Evolutionary conservation across 2,888 invertebrate species (phyloP), one percentile per base, ranked within the genome.

Genomic region (Epicampocera succincta): DNA sequence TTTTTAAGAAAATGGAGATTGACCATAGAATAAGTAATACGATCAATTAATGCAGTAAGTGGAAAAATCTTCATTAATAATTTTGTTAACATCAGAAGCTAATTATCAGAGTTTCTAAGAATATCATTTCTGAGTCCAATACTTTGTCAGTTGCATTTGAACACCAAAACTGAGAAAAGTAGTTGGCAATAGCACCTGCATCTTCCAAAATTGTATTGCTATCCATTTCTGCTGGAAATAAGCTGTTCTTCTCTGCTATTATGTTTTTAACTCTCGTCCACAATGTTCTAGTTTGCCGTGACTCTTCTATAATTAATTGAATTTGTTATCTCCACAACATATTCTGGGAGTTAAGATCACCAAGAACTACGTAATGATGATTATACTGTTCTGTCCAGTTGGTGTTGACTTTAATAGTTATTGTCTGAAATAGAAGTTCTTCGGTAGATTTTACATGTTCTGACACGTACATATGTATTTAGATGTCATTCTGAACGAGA

Each of bases 141-240:
- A 42, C n/a, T 11, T 12, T 1, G 52, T 76, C 68, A 12, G 68
- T 60, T 19, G 50, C 12, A 12, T 52, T n/a, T 12, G 60, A 68
- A 11, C 76, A 60, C 76, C 68, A 68, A 50, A 60, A 25, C 44
- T 56, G 13, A 21, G 52, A 25, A 52, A 52, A 52, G 13, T n/a
- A n/a, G 9, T 52, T 19, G 1, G 25, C 25, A 29, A 52, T 52
- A 29, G 13, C 50, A 52, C 21, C 29, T 13, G 52, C 29, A 6
- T 52, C 33, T 9, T 8, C 33, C 8, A 33, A 8, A 1, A 33
- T 9, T 9, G 5, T 33, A 9, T 33, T 9, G 8, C 33, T 9
- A 33, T 33, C 33, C 5, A 33, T 6, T 33, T 9, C 8, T 33
- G 8, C 33, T 9, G 9, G 33, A 9, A 33, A 33, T 8, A 33